Evolutionary conservation across 2,113 vertebrate species (phyloP), one percentile per base, ranked within the genome.

Genomic region (Cettia cetti): DNA sequence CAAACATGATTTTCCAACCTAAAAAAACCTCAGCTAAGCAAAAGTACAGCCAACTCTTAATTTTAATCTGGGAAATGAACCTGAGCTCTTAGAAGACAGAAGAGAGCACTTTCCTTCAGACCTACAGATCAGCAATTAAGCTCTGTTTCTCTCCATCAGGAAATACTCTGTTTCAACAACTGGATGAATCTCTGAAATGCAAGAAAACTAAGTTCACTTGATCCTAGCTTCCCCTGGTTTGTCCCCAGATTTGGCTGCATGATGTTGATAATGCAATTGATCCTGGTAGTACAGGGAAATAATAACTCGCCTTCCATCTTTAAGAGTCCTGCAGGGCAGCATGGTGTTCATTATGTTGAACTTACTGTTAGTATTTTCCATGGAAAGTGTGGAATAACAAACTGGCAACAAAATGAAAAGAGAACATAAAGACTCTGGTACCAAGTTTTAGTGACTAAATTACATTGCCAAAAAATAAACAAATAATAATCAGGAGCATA

Each of bases 401-500:
- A 88, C 44, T 60, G 54, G 50, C 65, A 95, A 60, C 53, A 89
- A 72, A 90, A 72, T 45, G 3, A 69, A 94, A 95, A 86, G 50
- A 89, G 87, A 96, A 81, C 66, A 64, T 70, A 80, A 84, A 94
- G 64, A 82, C 16, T 44, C 44, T 72, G 57, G 26, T 89, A 92
- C 65, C 89, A 95, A 75, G 65, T 95, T 81, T 91, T 78, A 71
- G 45, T 77, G 79, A 90, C 69, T 74, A 66, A 54, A 57, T 91
- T 89, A 74, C 49, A 28, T 28, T 77, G 72, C 77, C 85, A 95
- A 92, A 94, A 95, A 84, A 70, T 70, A 91, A 84, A 70, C 66
- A 91, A 94, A 60, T 74, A 92, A 89, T 87, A 92, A 89, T 85
- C 40, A 81, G 69, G 66, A 94, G 45, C 47, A 84, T 77, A 56